A percentile compares a stretch with the other conserved stretches of the same genome.
phyloP scores from a whole-genome alignment of 1,140 invertebrate genomes.

The Chymomyza costata region DNA sequence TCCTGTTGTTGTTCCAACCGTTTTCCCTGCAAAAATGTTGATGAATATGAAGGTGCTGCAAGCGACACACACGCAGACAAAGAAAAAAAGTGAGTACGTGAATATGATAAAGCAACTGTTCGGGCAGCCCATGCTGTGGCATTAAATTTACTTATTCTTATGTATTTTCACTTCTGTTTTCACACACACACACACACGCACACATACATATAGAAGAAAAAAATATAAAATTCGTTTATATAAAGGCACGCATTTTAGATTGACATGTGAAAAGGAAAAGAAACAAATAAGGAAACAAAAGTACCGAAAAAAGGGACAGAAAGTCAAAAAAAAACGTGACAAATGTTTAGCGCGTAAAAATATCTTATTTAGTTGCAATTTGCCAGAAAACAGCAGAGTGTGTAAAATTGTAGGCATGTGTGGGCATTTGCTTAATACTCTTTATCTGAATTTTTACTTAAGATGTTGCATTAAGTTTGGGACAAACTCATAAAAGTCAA shows the following conservation, averaged over 20 bases:
- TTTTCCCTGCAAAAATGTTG: conserved; percentile 1
- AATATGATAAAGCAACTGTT: conserved; percentile 70
- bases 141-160: too few species aligned
- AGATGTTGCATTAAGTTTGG: too few species aligned
- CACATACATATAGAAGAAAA: too few species aligned
- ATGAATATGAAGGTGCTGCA: neutral
- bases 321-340: conserved; percentile 26
- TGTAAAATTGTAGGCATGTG: too few species aligned
- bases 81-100: conserved; percentile 31
- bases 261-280: conserved; percentile 40
- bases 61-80: conserved; percentile 38
- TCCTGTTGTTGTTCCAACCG: conserved; percentile 1
- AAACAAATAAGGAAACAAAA: neutral
- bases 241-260: conserved; percentile 42
- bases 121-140: conserved; percentile 56
- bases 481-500: too few species aligned
- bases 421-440: too few species aligned
- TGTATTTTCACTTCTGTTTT: conserved; percentile 48
- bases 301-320: conserved; percentile 4
- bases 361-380: conserved; percentile 50
- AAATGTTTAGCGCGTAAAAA: conserved; percentile 58
- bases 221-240: conserved; percentile 33
- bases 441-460: too few species aligned
- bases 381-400: conserved; percentile 18
- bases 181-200: too few species aligned